These are phyloP conservation scores for Hippoglossus stenolepis DNA, from an alignment of 2,113 vertebrate species.

Conservation along the genomic window DNA sequence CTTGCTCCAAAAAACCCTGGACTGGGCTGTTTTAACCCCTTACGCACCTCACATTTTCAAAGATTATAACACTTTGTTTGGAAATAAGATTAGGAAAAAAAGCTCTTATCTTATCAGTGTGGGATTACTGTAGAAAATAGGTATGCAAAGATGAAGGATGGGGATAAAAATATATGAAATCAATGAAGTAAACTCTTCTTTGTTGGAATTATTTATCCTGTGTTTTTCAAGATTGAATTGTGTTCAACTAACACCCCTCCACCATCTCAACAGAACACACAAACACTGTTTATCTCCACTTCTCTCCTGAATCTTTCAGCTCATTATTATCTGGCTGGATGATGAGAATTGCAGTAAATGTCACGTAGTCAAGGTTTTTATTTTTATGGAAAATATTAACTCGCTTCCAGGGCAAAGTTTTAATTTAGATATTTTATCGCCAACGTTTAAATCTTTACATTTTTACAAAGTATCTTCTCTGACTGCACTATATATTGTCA, in stretches of 20 bases:
- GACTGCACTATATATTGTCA: too few relatives aligned
- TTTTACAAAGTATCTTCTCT: too few relatives aligned
- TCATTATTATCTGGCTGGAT: neutral
- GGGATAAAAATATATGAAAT: neutral
- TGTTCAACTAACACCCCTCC: neutral
- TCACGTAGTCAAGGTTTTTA: neutral
- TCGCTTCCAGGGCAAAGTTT: too few relatives aligned
- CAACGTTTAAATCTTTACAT: too few relatives aligned
- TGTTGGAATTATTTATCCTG: neutral
- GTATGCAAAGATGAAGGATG: too few relatives aligned
- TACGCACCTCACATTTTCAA: neutral
- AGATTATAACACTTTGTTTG: neutral
- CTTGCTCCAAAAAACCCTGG: conserved; percentile 50
- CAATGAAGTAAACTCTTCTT: neutral
- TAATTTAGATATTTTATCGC: too few relatives aligned
- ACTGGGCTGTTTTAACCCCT: conserved; percentile 60
- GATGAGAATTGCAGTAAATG: neutral
- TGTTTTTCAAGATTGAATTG: too few relatives aligned
- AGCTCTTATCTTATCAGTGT: neutral
- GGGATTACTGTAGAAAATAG: neutral
- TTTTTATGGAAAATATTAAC: neutral
- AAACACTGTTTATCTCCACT: neutral
- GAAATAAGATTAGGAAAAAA: too few relatives aligned
- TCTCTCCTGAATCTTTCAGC: neutral
- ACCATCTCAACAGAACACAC: neutral